Percentiles rank a stretch among this genome's conserved stretches.
Conservation (phyloP, 2,797 vertebrate species). For the Sphenopsis melanotis region DNA sequence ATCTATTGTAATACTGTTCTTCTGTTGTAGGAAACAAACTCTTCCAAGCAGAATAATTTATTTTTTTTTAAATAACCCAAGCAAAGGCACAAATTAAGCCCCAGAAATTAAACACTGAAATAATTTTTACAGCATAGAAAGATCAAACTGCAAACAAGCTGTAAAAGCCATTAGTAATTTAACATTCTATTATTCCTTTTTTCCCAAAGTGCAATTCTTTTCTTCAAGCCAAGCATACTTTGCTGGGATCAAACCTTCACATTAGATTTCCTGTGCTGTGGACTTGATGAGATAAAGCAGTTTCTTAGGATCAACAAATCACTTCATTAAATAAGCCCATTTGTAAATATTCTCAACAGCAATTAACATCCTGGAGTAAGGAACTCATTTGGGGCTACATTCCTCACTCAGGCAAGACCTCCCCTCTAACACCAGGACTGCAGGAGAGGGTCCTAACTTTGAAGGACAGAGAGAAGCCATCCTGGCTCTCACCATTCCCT, state of each 20-base stretch:
- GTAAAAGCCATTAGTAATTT: constrained; percentile 59
- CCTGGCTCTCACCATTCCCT: not conserved
- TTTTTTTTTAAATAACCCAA: not conserved
- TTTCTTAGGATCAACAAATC: constrained; percentile 55
- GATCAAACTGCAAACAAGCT: constrained; percentile 50
- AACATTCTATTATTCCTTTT: constrained; percentile 36
- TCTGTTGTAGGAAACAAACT: constrained; percentile 31
- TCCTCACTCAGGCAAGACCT: not conserved
- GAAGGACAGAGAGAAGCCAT: not conserved
- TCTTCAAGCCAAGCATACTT: constrained; percentile 44
- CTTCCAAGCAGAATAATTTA: not conserved
- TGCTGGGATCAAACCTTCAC: constrained; percentile 43
- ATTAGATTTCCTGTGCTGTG: constrained; percentile 40
- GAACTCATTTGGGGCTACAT: not conserved
- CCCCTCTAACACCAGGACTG: not conserved
- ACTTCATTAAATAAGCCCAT: not conserved
- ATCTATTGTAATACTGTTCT: constrained; percentile 19
- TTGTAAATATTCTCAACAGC: constrained; percentile 23
- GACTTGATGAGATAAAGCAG: constrained; percentile 45
- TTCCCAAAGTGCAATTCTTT: constrained; percentile 5
- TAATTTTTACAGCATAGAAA: constrained; percentile 38
- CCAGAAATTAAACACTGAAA: constrained; percentile 42
- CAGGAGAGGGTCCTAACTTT: not conserved
- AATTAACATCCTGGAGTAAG: not conserved
- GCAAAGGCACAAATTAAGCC: constrained; percentile 41